Evolutionary conservation across 2,797 vertebrate species (phyloP).

Genomic region (Margarornis squamiger): DNA sequence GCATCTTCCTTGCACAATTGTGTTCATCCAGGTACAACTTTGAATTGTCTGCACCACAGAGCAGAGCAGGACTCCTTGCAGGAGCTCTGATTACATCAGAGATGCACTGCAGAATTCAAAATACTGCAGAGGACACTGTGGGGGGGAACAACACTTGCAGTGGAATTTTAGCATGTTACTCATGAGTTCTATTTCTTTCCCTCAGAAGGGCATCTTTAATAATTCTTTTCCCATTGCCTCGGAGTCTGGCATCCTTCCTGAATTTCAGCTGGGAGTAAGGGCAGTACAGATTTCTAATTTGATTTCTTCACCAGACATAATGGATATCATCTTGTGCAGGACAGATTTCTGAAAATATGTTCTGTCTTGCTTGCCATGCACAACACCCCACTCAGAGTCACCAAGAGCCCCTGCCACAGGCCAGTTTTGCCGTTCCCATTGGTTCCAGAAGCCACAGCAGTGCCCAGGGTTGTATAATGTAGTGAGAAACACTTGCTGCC

Average conservation of each 20-base stretch:
- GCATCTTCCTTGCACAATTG: not conserved
- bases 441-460: not conserved
- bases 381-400: not conserved
- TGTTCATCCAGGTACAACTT: slow-evolving; percentile 54
- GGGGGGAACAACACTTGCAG: not conserved
- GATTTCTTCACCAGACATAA: slow-evolving; percentile 1
- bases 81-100: slow-evolving; percentile 73
- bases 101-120: slow-evolving; percentile 74
- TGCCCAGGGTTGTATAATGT: not conserved
- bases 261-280: not conserved
- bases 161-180: slow-evolving; percentile 52
- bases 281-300: slow-evolving; percentile 20
- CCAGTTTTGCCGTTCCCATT: fast-evolving
- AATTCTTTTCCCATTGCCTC: slow-evolving; percentile 7
- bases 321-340: not conserved
- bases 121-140: slow-evolving; percentile 68
- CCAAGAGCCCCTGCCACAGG: not conserved
- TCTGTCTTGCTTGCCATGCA: not conserved
- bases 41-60: slow-evolving; percentile 47
- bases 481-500: not conserved
- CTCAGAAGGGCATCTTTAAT: slow-evolving; percentile 23
- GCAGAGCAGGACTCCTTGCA: slow-evolving; percentile 59
- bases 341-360: not conserved
- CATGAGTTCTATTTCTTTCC: slow-evolving; percentile 15
- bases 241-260: slow-evolving; percentile 26